Base-by-base conservation (phyloP, 2,113 vertebrate genomes). In the Ceyx melanurus region DNA sequence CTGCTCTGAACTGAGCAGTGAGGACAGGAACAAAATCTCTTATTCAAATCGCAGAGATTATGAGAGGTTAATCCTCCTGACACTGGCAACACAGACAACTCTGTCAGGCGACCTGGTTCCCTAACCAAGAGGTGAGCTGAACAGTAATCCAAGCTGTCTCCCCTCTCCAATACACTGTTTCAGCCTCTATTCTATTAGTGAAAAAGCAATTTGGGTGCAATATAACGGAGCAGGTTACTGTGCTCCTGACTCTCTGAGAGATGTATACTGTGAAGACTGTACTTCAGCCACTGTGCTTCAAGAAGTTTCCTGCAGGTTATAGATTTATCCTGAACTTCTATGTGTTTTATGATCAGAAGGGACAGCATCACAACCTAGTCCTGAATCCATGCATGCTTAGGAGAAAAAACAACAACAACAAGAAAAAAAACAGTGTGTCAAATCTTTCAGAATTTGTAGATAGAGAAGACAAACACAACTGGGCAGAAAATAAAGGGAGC, bases 11-110 rank as follows among this genome's bases (percentile, higher is more conserved):
- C 96, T 91, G 94, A 96, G 92, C 95, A 91, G 62, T 88, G 61
- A 96, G 94, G 96, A 96, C 94, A 96, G 75, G 61, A 95, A 94
- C 67, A 92, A 96, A 95, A 96, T 96, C 96, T 93, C 93, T 93
- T 95, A 95, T 31, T 93, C 95, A 96, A 89, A 95, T 92, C 86
- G 86, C 67, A 86, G 92, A 97, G 97, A 96, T 97, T 97, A 97
- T 16, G 88, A 84, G 84, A 93, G 79, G 86, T 95, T 97, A 98
- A 98, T 97, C 97, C 96, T 92, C 94, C 90, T 96, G 91, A 96
- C 15, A 53, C 85, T 89, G 94, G 93, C 89, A 95, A 91, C 85
- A 92, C 26, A 64, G 74, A 86, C 86, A 94, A 81, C 89, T 84
- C 88, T 78, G 75, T 64, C 86, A 95, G 94, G 82, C 15, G 91